Percentiles rank a stretch among this genome's conserved stretches.
phyloP scores from a whole-genome alignment of 2,888 invertebrate genomes.

The Microctonus brassicae region DNA sequence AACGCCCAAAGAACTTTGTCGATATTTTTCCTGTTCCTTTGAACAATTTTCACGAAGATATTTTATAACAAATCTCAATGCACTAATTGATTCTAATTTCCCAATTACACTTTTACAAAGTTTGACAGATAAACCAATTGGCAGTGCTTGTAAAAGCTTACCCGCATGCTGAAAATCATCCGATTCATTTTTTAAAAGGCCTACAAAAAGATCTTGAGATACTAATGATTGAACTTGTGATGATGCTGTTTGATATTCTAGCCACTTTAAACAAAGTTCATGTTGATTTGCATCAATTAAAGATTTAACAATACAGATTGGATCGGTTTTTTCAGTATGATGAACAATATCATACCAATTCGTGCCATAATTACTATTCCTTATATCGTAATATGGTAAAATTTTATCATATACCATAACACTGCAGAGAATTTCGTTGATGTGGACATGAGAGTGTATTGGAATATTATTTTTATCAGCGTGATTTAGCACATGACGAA shows the following conservation, averaged over 20 bases:
- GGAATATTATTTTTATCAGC: slow-evolving; percentile 54
- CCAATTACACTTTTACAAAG: slow-evolving; percentile 77
- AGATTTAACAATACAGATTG: slow-evolving; percentile 72
- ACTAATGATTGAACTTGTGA: slow-evolving; percentile 73
- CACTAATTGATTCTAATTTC: slow-evolving; percentile 75
- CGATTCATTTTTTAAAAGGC: slow-evolving; percentile 72
- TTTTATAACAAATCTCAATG: slow-evolving; percentile 77
- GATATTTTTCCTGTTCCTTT: slow-evolving; percentile 71
- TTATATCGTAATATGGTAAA: slow-evolving; percentile 55
- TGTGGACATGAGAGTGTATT: slow-evolving; percentile 52
- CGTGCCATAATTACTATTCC: slow-evolving; percentile 45
- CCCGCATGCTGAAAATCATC: slow-evolving; percentile 58
- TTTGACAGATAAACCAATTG: slow-evolving; percentile 73
- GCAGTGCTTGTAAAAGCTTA: slow-evolving; percentile 74
- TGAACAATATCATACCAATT: slow-evolving; percentile 59
- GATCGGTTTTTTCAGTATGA: slow-evolving; percentile 69
- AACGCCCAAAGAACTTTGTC: slow-evolving; percentile 78
- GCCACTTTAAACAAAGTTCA: slow-evolving; percentile 79
- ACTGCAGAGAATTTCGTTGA: slow-evolving; percentile 60
- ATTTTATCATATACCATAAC: slow-evolving; percentile 61
- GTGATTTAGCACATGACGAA: slow-evolving; percentile 57
- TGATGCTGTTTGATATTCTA: slow-evolving; percentile 75
- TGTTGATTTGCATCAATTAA: slow-evolving; percentile 75
- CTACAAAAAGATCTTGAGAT: slow-evolving; percentile 72
- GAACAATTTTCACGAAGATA: slow-evolving; percentile 73